Evolutionary conservation across 2,113 vertebrate genomes (phyloP), one percentile per base, ranked within the genome.

Genomic region (Synchiropus splendidus): DNA sequence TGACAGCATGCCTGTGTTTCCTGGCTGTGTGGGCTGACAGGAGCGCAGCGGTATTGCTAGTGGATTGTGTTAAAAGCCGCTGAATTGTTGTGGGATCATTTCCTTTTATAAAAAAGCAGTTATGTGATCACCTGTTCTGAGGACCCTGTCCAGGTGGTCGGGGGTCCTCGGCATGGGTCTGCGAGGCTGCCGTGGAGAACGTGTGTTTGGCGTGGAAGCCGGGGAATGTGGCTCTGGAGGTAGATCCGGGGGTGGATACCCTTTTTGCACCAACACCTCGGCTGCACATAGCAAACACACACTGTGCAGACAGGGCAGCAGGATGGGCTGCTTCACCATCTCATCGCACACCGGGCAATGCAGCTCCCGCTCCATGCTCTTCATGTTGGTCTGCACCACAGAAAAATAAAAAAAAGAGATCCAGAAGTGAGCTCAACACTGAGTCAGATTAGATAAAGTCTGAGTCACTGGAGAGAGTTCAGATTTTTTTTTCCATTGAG

Each of bases 291-390:
- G 77, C 54, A 94, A 88, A 73, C 94, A 98, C 35, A 95, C 90
- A 0, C 89, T 96, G 85, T 98, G 93, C 48, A 85, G 60, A 43
- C 94, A 98, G 0, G 94, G 94, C 75, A 98, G 81, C 1, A 92
- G 87, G 56, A 98, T 61, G 0, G 94, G 94, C 82, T 98, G 92
- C 78, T 91, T 96, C 77, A 92, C 92, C 86, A 94, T 92, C 64
- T 92, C 94, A 33, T 93, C 90, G 67, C 94, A 98, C 77, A 92
- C 87, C 0, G 91, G 92, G 49, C 94, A 98, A 18, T 87, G 84
- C 61, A 98, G 85, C 67, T 98, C 93, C 39, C 86, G 82, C 63
- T 94, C 93, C 89, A 98, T 94, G 48, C 90, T 97, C 87, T 93
- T 95, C 90, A 97, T 95, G 75, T 89, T 91, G n/a, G 90, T 90